phyloP scores from a whole-genome alignment of 2,797 vertebrate species.

The Esox lucius region DNA sequence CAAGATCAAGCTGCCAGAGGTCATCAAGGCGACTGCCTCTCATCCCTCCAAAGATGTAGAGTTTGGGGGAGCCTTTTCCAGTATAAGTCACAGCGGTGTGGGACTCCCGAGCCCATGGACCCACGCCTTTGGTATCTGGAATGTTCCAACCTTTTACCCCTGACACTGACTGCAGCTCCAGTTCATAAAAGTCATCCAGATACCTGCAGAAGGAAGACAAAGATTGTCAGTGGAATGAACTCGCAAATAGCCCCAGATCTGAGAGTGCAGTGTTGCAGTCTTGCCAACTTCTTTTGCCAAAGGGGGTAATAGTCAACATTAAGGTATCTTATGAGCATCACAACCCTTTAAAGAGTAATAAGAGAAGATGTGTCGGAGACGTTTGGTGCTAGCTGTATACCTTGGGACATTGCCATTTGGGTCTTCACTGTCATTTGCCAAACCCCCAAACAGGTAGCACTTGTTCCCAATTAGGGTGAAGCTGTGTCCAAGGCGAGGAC shows the following conservation, averaged over 20 bases:
- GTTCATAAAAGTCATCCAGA: constrained; percentile 91
- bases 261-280: neutral
- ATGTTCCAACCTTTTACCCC: constrained; percentile 90
- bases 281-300: neutral
- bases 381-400: constrained; percentile 62
- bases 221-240: neutral
- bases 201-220: constrained; percentile 73
- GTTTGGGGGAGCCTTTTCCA: constrained; percentile 82
- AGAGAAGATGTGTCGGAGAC: neutral
- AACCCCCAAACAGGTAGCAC: constrained; percentile 94
- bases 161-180: constrained; percentile 89
- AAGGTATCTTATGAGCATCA: neutral
- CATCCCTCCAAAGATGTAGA: constrained; percentile 96
- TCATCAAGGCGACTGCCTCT: constrained; percentile 88
- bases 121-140: constrained; percentile 84
- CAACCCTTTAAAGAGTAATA: neutral
- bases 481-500: constrained; percentile 94
- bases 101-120: constrained; percentile 90
- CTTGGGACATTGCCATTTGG: constrained; percentile 92
- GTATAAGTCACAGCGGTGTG: constrained; percentile 86
- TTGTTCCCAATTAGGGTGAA: constrained; percentile 91
- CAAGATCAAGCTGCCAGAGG: constrained; percentile 93
- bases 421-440: constrained; percentile 96
- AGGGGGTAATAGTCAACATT: neutral
- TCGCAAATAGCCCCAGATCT: neutral